A percentile compares a stretch with the other conserved stretches of the same genome.
Evolutionary conservation across 2,888 invertebrate genomes (phyloP).

Genomic region (Heliconius sara): DNA sequence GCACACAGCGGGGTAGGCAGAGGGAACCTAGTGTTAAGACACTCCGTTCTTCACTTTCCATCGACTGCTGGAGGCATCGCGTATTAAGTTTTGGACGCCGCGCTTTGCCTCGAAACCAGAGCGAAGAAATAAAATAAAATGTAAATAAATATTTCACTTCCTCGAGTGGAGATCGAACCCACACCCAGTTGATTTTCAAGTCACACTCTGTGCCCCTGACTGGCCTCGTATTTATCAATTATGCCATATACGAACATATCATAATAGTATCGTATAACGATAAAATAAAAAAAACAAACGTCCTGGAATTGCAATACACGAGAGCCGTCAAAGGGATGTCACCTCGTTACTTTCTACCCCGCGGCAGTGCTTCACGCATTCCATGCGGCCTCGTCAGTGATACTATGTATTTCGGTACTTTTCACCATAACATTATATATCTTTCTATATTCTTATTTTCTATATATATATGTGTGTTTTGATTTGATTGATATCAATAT

Average conservation of each 20-base stretch:
- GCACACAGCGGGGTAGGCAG: too few species aligned
- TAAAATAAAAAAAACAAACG: constrained; percentile 5
- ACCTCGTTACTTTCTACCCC: constrained; percentile 67
- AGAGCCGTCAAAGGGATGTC: constrained; percentile 53
- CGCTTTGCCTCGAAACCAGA: too few species aligned
- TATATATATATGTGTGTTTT: too few species aligned
- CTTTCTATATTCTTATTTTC: neutral
- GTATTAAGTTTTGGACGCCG: too few species aligned
- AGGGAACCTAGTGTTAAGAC: too few species aligned
- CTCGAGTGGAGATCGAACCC: too few species aligned
- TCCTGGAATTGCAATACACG: constrained; percentile 17
- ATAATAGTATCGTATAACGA: neutral
- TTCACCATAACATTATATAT: constrained; percentile 3
- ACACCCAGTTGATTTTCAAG: too few species aligned
- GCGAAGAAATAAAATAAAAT: too few species aligned
- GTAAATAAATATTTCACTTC: too few species aligned
- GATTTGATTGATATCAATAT: neutral
- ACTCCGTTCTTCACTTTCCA: too few species aligned
- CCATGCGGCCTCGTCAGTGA: constrained; percentile 34
- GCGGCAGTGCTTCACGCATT: constrained; percentile 58
- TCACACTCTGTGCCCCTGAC: too few species aligned
- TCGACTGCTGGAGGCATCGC: too few species aligned
- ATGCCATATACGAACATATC: neutral
- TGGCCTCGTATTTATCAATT: neutral
- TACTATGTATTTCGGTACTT: constrained; percentile 16